Evolutionary conservation across 2,797 vertebrate species (phyloP), one percentile per base, ranked within the genome.

Genomic region (Neosilurus hyrtlii): DNA sequence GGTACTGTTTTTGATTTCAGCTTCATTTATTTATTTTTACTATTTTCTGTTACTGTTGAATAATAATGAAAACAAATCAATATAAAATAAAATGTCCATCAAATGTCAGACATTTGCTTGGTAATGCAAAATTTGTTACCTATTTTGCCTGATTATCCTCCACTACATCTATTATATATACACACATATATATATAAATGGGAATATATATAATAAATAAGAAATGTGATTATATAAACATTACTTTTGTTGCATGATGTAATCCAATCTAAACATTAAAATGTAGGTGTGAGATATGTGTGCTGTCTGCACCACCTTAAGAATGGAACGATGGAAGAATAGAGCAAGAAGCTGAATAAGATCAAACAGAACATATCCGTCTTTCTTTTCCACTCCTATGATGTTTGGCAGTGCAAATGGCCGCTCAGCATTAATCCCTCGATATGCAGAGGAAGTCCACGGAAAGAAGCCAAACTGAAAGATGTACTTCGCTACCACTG

Each of bases 391-490:
- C 62, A 92, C 88, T 16, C 95, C 96, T 0, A 86, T 85, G 37
- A 91, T 90, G 84, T 92, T 92, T 84, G 95, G 95, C 85, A 95
- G 89, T 49, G 94, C 92, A 4, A 95, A 95, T 0, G 93, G 94
- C 70, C 93, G 93, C 16, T 94, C 94, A 0, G 92, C 91, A 0
- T 86, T 92, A 88, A 94, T 92, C 84, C 95, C 95, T 43, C 93
- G 89, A 74, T 92, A 93, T 9, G 88, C 80, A 22, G 93, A 93
- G 37, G 94, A 95, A 51, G 94, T 93, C 94, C 94, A 93, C 22
- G 96, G 95, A 89, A 95, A 95, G 89, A 96, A 94, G 66, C 95
- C 95, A 86, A 94, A 95, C 93, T 94, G 93, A 82, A 92, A 94
- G 86, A 95, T 95, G 87, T 95, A 96, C 92, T 95, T 96, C 71